phyloP scores from a whole-genome alignment of 2,888 invertebrate genomes.

The Apoda limacodes region DNA sequence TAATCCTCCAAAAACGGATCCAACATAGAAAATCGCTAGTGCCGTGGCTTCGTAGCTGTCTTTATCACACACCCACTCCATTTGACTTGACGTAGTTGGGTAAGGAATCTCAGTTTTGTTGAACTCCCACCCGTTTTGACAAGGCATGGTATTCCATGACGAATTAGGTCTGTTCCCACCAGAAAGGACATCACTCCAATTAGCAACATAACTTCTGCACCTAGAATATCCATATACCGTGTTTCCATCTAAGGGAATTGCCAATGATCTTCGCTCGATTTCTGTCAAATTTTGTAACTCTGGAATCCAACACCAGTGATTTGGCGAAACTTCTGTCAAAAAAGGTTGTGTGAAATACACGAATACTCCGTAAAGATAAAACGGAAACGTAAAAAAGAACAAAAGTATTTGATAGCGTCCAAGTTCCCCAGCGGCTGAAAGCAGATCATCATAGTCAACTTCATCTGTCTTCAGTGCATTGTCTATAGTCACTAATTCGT shows the following conservation, averaged over 20 bases:
- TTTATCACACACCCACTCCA: constrained; percentile 17
- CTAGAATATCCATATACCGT: constrained; percentile 12
- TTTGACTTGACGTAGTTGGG: constrained; percentile 14
- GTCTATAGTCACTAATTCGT: constrained; percentile 5
- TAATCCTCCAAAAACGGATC: constrained; percentile 15
- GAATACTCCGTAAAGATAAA: constrained; percentile 30
- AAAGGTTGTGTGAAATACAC: constrained; percentile 33
- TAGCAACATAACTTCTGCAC: constrained; percentile 13
- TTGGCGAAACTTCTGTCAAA: constrained; percentile 32
- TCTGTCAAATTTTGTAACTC: constrained; percentile 31
- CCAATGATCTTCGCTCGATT: constrained; percentile 27
- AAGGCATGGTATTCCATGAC: constrained; percentile 10
- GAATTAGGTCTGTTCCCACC: constrained; percentile 8
- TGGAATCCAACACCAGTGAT: constrained; percentile 37
- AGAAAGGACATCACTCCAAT: constrained; percentile 14
- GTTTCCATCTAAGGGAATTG: constrained; percentile 26
- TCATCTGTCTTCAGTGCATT: constrained; percentile 14
- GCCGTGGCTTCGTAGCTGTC: constrained; percentile 16
- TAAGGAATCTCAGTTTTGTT: constrained; percentile 17
- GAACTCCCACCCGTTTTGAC: constrained; percentile 18
- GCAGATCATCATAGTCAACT: constrained; percentile 32
- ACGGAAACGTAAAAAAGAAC: constrained; percentile 30
- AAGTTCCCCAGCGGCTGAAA: constrained; percentile 32
- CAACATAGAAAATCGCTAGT: constrained; percentile 16
- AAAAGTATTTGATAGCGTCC: constrained; percentile 31